Evolutionary conservation across 1,140 invertebrate species (phyloP).

Genomic region (Drosophila repletoides): DNA sequence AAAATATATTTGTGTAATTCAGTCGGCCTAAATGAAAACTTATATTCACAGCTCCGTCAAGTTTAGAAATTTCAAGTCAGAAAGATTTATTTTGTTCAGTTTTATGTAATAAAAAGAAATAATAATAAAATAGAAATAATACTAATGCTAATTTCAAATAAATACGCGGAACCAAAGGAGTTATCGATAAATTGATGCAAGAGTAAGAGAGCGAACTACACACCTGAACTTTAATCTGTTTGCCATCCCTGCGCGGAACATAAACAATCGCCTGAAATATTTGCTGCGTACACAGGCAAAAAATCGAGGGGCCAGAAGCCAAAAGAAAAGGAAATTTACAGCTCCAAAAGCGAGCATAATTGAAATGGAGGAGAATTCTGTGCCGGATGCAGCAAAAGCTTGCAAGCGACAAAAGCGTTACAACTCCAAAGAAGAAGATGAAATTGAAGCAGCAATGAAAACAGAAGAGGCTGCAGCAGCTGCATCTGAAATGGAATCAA

Average conservation of each 20-base stretch:
- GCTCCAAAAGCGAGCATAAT: conserved; percentile 13
- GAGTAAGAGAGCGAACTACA: too few relatives aligned
- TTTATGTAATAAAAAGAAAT: too few relatives aligned
- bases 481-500: neutral
- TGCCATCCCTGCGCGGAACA: conserved; percentile 32
- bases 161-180: too few relatives aligned
- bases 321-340: neutral
- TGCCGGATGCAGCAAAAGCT: conserved; percentile 15
- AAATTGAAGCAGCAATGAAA: neutral
- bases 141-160: too few relatives aligned
- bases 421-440: conserved; percentile 11
- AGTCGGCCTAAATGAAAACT: too few relatives aligned
- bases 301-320: neutral
- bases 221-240: too few relatives aligned
- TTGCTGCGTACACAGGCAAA: conserved; percentile 33
- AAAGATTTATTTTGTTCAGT: too few relatives aligned
- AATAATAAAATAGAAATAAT: too few relatives aligned
- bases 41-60: too few relatives aligned
- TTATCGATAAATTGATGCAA: too few relatives aligned
- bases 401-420: conserved; percentile 50
- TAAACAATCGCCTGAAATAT: conserved; percentile 50
- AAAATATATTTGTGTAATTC: too few relatives aligned
- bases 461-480: neutral
- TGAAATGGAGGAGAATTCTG: conserved; percentile 32
- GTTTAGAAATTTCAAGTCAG: too few relatives aligned